These are phyloP conservation scores for Selenia dentaria DNA, from an alignment of 2,888 invertebrate genomes.

Conservation along the genomic window DNA sequence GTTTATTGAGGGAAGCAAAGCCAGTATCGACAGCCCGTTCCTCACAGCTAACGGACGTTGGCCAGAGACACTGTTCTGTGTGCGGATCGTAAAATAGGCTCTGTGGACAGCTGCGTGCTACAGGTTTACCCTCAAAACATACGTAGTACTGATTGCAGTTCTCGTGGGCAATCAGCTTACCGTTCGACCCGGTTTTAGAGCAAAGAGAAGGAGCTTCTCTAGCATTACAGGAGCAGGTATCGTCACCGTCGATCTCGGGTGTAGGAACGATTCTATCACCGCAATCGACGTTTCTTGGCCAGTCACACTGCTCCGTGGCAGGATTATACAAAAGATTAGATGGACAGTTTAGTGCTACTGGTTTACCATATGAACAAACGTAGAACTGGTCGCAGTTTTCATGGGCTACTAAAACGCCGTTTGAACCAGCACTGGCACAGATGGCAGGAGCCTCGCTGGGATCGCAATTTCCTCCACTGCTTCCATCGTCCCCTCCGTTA, in stretches of 20 bases:
- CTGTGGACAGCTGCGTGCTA: constrained; percentile 38
- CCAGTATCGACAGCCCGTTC: constrained; percentile 32
- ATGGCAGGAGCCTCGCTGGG: constrained; percentile 43
- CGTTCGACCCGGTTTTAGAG: constrained; percentile 36
- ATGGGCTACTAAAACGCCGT: constrained; percentile 31
- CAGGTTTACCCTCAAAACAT: constrained; percentile 43
- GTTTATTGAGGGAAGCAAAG: constrained; percentile 38
- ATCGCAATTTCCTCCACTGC: constrained; percentile 19
- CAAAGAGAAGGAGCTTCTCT: constrained; percentile 39
- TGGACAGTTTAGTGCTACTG: constrained; percentile 29
- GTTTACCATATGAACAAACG: constrained; percentile 28
- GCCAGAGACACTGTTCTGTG: constrained; percentile 47
- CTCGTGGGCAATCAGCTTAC: constrained; percentile 49
- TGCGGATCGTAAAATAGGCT: constrained; percentile 44
- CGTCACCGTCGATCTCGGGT: constrained; percentile 12
- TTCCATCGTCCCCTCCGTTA: constrained; percentile 2
- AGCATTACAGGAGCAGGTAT: constrained; percentile 31
- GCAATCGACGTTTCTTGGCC: constrained; percentile 33
- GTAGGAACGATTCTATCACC: constrained; percentile 25
- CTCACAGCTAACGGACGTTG: constrained; percentile 48
- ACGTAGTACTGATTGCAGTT: constrained; percentile 51
- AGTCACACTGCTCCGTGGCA: constrained; percentile 30
- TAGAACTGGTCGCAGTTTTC: constrained; percentile 39
- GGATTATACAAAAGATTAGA: constrained; percentile 30
- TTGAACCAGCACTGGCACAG: constrained; percentile 36